Percentiles rank a stretch among this genome's conserved stretches.
These are phyloP conservation scores for Bombus picipes DNA, from an alignment of 1,140 invertebrate genomes.

Conservation along the genomic window DNA sequence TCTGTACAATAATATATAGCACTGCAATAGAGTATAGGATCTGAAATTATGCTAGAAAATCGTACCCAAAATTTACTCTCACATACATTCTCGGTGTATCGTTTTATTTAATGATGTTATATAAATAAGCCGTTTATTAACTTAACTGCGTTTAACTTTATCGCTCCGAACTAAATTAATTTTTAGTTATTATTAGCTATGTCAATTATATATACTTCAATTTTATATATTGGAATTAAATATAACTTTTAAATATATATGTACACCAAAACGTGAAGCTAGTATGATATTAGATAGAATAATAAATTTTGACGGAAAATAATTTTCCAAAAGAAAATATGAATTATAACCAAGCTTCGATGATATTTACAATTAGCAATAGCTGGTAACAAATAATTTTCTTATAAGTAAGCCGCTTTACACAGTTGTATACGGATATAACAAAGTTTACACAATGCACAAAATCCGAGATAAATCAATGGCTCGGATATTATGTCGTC, in stretches of 20 bases:
- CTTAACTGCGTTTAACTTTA: neutral
- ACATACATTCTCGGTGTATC: neutral
- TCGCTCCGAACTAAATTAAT: neutral
- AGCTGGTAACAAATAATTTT: no score
- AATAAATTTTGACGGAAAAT: neutral
- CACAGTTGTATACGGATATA: no score
- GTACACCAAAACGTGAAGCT: fast-evolving
- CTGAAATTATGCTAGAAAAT: neutral
- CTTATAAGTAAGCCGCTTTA: no score
- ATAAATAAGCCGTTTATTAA: neutral
- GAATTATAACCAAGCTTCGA: neutral
- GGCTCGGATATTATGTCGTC: neutral
- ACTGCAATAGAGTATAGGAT: neutral
- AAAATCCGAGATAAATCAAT: neutral
- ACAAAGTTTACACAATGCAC: neutral
- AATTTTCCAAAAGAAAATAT: neutral
- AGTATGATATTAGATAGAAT: neutral
- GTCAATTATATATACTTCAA: neutral
- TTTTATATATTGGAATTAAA: neutral
- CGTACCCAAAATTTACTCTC: neutral
- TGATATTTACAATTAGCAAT: no score
- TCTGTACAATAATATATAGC: neutral
- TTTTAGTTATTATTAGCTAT: neutral
- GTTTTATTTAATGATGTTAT: neutral
- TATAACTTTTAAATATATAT: neutral